A percentile compares a stretch with the other conserved stretches of the same genome.
These are phyloP conservation scores for Malurus alboscapulatus DNA, from an alignment of 2,113 vertebrate genomes.

Conservation along the genomic window DNA sequence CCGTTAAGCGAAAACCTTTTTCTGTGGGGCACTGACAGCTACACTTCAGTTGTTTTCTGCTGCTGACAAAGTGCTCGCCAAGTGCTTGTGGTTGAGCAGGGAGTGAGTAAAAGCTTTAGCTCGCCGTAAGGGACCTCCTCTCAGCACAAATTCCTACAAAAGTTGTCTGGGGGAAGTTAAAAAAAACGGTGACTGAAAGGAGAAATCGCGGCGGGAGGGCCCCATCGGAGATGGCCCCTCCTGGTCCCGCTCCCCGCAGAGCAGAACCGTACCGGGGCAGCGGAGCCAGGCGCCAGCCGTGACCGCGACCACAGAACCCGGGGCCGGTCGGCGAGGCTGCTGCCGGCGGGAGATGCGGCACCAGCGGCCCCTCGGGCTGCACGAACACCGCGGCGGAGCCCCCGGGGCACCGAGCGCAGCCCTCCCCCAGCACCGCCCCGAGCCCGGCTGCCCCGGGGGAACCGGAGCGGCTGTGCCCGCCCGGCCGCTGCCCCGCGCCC, in stretches of 20 bases:
- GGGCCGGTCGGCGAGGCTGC: neutral
- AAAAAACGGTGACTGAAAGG: no score
- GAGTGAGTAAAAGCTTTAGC: neutral
- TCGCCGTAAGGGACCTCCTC: neutral
- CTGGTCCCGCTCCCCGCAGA: no score
- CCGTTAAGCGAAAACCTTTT: neutral
- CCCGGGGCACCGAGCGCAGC: neutral
- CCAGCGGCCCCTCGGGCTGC: neutral
- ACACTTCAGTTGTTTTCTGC: neutral
- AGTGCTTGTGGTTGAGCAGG: neutral
- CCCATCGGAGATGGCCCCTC: neutral
- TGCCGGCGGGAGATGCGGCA: neutral
- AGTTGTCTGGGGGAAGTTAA: neutral
- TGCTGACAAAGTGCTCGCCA: neutral
- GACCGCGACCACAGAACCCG: neutral
- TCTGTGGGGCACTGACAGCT: neutral
- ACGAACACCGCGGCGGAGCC: neutral
- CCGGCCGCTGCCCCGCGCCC: neutral
- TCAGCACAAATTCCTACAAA: neutral
- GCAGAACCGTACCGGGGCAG: neutral
- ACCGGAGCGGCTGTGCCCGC: neutral
- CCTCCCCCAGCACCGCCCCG: neutral
- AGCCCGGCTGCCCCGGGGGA: neutral
- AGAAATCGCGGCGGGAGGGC: neutral
- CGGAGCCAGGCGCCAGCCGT: neutral